Evolutionary conservation across 2,113 vertebrate genomes (phyloP).

Genomic region (Gallinago jamesoni): DNA sequence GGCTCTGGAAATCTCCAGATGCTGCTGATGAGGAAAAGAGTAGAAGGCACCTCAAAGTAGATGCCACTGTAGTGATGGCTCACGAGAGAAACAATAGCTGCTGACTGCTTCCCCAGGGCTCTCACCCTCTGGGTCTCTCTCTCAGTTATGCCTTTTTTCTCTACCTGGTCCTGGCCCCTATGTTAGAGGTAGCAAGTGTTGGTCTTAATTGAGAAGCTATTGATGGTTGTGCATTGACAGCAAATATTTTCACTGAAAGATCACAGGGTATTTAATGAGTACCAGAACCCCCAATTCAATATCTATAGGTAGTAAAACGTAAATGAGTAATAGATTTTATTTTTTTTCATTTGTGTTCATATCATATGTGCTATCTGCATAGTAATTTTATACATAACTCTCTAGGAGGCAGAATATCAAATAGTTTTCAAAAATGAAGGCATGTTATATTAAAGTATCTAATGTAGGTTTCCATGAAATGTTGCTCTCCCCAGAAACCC

Average conservation of each 20-base stretch:
- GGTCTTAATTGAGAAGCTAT: not conserved
- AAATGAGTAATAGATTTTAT: not conserved
- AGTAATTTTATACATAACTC: not conserved
- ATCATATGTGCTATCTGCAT: not conserved
- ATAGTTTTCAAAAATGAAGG: not conserved
- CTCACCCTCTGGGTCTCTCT: not conserved
- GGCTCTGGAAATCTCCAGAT: not conserved
- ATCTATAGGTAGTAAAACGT: not conserved
- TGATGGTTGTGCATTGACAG: not conserved
- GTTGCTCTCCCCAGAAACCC: not conserved
- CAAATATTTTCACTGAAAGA: not conserved
- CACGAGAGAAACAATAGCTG: not conserved
- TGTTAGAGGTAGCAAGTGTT: not conserved
- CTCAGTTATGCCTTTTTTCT: not conserved
- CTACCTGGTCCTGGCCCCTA: rapidly evolving
- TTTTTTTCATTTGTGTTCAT: not conserved
- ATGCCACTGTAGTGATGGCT: not conserved
- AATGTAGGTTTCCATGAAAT: not conserved
- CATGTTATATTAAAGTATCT: not conserved
- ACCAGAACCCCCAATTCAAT: not conserved
- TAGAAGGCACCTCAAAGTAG: not conserved
- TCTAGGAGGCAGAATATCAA: not conserved
- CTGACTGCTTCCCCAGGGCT: not conserved
- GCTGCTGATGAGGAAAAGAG: not conserved
- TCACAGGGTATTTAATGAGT: not conserved